These are phyloP conservation scores for silkworm (Bombyx mori) DNA, from an alignment of 1,140 invertebrate genomes.

Conservation along the genomic window ASM3026992v2 NC_085119.1:7800001-7800500, in stretches of 20 bases:
- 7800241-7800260: slow-evolving; percentile 27
- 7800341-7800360: slow-evolving; percentile 36
- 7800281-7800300: slow-evolving; percentile 62
- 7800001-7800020: too few relatives aligned
- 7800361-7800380: slow-evolving; percentile 31
- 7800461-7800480: slow-evolving; percentile 52
- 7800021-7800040: too few relatives aligned
- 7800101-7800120: too few relatives aligned
- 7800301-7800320: slow-evolving; percentile 62
- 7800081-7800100: too few relatives aligned
- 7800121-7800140: too few relatives aligned
- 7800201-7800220: slow-evolving; percentile 38
- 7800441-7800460: slow-evolving; percentile 53
- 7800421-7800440: slow-evolving; percentile 63
- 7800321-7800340: slow-evolving; percentile 40
- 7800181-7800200: slow-evolving; percentile 32
- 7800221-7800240: slow-evolving; percentile 34
- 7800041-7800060: too few relatives aligned
- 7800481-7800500: slow-evolving; percentile 15
- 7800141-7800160: neutral
- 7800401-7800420: slow-evolving; percentile 44
- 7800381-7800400: slow-evolving; percentile 29
- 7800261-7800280: slow-evolving; percentile 25
- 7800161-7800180: slow-evolving; percentile 19
- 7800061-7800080: too few relatives aligned